phyloP scores from a whole-genome alignment of 2,113 vertebrate species.

The Lichenostomus cassidix region DNA sequence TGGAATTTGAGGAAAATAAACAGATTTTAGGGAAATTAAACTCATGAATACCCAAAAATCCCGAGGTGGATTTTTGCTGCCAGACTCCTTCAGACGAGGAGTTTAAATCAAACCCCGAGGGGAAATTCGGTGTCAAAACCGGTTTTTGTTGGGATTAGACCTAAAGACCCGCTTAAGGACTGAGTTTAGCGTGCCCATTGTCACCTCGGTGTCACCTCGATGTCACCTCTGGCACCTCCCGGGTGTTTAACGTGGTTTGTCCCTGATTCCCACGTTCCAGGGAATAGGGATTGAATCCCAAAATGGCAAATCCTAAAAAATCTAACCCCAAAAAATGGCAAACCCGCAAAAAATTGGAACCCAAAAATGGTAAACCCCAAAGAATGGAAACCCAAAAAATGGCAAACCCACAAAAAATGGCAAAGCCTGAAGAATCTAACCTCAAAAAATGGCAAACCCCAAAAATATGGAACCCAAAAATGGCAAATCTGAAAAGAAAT shows the following conservation, averaged over 20 bases:
- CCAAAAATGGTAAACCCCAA: too few relatives aligned
- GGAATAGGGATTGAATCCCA: too few relatives aligned
- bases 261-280: background rate
- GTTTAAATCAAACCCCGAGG: background rate
- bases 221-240: background rate
- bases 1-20: background rate
- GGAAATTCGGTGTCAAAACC: accelerated
- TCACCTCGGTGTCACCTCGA: background rate
- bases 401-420: too few relatives aligned
- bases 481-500: too few relatives aligned
- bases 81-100: background rate
- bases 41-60: too few relatives aligned
- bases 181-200: accelerated
- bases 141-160: background rate
- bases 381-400: too few relatives aligned
- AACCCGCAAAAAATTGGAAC: too few relatives aligned
- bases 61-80: background rate
- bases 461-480: too few relatives aligned
- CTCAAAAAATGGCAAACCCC: too few relatives aligned
- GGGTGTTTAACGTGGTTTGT: background rate
- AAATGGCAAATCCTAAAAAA: too few relatives aligned
- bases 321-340: too few relatives aligned
- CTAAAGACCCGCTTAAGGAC: background rate
- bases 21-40: background rate
- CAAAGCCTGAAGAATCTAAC: too few relatives aligned